Evolutionary conservation across 2,113 vertebrate species (phyloP), one percentile per base, ranked within the genome.

Genomic region (Anser brachyrhynchus): DNA sequence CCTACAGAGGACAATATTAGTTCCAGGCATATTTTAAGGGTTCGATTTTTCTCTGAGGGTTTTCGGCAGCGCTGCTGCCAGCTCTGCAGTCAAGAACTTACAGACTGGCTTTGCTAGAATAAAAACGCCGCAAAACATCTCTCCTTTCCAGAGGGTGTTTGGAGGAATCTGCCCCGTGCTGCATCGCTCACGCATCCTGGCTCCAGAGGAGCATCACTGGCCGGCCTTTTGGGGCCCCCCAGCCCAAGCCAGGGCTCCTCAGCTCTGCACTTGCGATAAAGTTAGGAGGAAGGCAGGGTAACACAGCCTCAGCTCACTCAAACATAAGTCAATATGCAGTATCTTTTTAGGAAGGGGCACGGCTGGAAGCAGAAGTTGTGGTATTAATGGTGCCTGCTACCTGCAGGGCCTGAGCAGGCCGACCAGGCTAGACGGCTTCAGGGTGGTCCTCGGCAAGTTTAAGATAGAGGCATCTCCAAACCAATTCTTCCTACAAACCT

Each of bases 151-250:
- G 77, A 46, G 65, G 41, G 43, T 13, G 10, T 23, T 46, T 46
- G 43, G 43, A 46, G 21, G 65, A 46, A 46, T 7, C 13, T 33
- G 43, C 62, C 51, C 20, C 17, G 15, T 25, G 54, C 31, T 70
- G 64, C 33, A 51, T 37, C 0, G 0, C 44, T n/a, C 51, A 4
- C 0, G 2, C 13, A 43, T 26, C 28, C 87, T 16, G 6, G 46
- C 51, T 37, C 52, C 92, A 69, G 28, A 44, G 23, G 37, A 78
- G 22, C 25, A n/a, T 16, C 0, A 0, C n/a, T 64, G 54, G 26
- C 4, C 19, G 79, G 18, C 15, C 10, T 65, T 35, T 5, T 8
- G 5, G 41, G 87, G 19, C 18, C 9, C 49, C 29, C 31, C 43
- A 73, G 43, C 19, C 70, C 65, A 61, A 69, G 37, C 9, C 61